A percentile compares a stretch with the other conserved stretches of the same genome.
Conservation (phyloP, 2,113 vertebrate genomes). For the Scolopax mira region DNA sequence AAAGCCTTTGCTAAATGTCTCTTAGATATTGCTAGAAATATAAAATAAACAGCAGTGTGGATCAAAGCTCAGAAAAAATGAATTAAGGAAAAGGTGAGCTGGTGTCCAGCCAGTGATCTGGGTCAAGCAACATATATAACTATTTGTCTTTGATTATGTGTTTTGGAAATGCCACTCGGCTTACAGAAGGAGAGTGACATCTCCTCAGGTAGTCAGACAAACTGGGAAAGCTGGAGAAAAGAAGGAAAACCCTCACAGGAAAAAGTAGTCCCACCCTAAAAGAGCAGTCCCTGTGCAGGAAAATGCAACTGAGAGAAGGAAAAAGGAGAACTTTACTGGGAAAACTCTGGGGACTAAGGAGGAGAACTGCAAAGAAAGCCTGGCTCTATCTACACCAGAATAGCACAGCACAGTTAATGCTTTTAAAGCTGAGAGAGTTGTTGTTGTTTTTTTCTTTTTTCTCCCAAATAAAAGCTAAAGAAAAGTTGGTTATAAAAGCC, state of each 20-base stretch:
- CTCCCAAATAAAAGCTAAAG: neutral
- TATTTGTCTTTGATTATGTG: neutral
- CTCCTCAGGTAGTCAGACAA: neutral
- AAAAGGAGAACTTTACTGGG: neutral
- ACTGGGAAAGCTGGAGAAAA: neutral
- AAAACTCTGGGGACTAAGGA: neutral
- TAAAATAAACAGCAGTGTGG: constrained; percentile 5
- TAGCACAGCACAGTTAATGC: neutral
- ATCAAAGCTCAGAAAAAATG: neutral
- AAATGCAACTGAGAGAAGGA: neutral
- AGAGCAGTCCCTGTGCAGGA: neutral
- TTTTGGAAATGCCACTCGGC: neutral
- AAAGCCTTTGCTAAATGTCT: constrained; percentile 56
- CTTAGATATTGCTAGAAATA: neutral
- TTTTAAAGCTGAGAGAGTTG: neutral
- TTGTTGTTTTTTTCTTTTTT: rapidly evolving
- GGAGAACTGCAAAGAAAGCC: neutral
- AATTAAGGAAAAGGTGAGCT: neutral
- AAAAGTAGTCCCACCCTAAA: rapidly evolving
- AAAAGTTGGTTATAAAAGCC: neutral
- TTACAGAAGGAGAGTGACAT: neutral
- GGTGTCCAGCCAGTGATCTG: neutral
- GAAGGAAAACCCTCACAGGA: neutral
- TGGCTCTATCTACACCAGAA: neutral
- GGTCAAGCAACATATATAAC: neutral